Percentiles rank a stretch among this genome's conserved stretches.
Evolutionary conservation across 2,888 invertebrate species (phyloP).

Genomic region (Eurytoma adleriae): DNA sequence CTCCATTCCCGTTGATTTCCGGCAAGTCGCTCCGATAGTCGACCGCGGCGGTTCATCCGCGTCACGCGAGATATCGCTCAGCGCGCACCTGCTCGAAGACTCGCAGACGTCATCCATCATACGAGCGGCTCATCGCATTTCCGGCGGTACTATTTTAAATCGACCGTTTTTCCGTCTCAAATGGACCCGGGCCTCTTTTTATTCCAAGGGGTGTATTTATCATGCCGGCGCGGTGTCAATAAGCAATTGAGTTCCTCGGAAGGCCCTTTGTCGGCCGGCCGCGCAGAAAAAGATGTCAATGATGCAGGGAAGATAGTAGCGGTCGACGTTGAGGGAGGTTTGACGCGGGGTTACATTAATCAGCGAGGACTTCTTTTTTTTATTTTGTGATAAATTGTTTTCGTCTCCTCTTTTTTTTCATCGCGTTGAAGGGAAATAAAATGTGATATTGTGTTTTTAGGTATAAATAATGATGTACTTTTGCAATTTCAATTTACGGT

Average conservation of each 20-base stretch:
- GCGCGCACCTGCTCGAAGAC: slow-evolving; percentile 36
- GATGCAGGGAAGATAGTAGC: neutral
- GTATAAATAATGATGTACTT: too few species aligned
- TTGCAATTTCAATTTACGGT: too few species aligned
- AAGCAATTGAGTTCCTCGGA: slow-evolving; percentile 13
- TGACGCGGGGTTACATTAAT: neutral
- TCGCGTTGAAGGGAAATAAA: too few species aligned
- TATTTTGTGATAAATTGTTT: too few species aligned
- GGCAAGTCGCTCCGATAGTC: slow-evolving; percentile 13
- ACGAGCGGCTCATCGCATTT: slow-evolving; percentile 25
- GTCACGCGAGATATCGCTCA: slow-evolving; percentile 44
- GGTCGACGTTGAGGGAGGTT: too few species aligned
- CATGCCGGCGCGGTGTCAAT: slow-evolving; percentile 15
- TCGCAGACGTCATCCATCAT: slow-evolving; percentile 41
- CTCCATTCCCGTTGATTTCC: slow-evolving; percentile 32
- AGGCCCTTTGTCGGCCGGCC: neutral
- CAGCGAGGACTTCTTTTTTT: neutral
- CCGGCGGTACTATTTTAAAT: slow-evolving; percentile 22
- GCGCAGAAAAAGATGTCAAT: neutral
- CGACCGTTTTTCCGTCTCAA: slow-evolving; percentile 32
- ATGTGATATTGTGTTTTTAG: too few species aligned
- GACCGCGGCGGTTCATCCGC: slow-evolving; percentile 11
- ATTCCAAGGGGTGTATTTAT: slow-evolving; percentile 35
- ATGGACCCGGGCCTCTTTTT: neutral
- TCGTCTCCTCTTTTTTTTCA: too few species aligned